phyloP scores from a whole-genome alignment of 2,113 vertebrate species.

The Pithys albifrons region DNA sequence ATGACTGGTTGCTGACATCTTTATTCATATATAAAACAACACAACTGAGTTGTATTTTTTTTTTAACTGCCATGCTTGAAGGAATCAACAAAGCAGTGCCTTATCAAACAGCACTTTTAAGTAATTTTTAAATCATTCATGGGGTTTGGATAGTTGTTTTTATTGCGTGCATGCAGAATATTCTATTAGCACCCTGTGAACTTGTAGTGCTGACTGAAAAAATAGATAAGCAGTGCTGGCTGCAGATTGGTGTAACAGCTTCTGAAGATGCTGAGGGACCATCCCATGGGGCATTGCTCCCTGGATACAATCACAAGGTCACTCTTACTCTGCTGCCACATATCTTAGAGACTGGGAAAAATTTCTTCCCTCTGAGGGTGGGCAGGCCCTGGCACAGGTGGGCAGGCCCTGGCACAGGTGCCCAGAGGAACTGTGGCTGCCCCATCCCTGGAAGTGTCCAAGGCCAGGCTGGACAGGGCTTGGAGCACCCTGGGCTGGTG shows the following conservation, averaged over 20 bases:
- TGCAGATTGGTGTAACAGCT: neutral
- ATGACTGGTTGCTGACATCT: conserved; percentile 58
- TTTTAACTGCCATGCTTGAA: conserved; percentile 41
- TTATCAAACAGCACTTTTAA: conserved; percentile 6
- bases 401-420: neutral
- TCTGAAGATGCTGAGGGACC: neutral
- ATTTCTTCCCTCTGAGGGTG: neutral
- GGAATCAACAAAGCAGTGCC: neutral
- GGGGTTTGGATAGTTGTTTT: neutral
- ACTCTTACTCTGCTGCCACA: neutral
- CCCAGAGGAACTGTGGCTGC: neutral
- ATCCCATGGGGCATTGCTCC: neutral
- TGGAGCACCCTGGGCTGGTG: neutral
- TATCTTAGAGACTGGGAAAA: neutral
- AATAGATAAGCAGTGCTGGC: neutral
- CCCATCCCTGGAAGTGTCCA: neutral
- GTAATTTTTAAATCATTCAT: neutral
- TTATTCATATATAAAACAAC: conserved; percentile 36
- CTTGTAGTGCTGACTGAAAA: neutral
- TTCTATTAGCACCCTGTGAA: neutral
- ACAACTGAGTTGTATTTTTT: conserved; percentile 5
- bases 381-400: neutral
- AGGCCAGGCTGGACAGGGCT: neutral
- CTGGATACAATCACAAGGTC: neutral
- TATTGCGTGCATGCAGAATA: neutral